Base-by-base conservation (phyloP, 2,797 vertebrate genomes). In the Merluccius polli region DNA sequence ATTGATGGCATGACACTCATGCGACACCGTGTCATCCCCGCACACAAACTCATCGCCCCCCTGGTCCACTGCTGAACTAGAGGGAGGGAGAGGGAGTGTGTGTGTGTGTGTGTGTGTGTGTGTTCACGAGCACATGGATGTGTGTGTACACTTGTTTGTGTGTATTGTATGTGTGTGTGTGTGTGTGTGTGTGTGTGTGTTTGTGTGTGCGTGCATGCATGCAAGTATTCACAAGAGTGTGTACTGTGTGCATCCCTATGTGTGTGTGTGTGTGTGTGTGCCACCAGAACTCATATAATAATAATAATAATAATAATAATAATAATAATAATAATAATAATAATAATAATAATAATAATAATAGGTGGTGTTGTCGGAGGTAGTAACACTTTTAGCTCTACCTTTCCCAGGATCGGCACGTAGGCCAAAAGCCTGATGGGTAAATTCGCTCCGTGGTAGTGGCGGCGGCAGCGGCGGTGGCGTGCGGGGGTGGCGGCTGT, bases 1-100 rank as follows among this genome's bases (percentile, higher is more conserved):
- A 92, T 89, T 86, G 91, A 93, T 91, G 90, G 90, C 79, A 83
- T 86, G 90, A 91, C 91, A 91, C 83, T 79, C 70, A 33, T 81
- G 83, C 71, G 7, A 84, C 81, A 71, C 83, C 80, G 83, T 92
- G 89, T 90, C 91, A 89, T 84, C 83, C 70, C 72, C 65, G 69
- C 76, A 77, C 77, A 77, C 78, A 74, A 38, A 72, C 32, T 67
- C 35, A 75, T 36, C 5, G 30, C 72, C 44, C 70, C 73, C 73
- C 31, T 79, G 73, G 29, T 63, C 48, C 52, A 73, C 81, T 75
- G 71, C 29, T 68, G n/a, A 73, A 72, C 79, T 33, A 52, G 41
- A 77, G 78, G 71, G 72, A 52, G 7, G 67, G 36, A 76, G 74
- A 38, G 70, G 75, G 41, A 15, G 41, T 16, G 41, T 4, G 41